Conservation (phyloP, 2,113 vertebrate species). For the Eupsittula cactorum region DNA sequence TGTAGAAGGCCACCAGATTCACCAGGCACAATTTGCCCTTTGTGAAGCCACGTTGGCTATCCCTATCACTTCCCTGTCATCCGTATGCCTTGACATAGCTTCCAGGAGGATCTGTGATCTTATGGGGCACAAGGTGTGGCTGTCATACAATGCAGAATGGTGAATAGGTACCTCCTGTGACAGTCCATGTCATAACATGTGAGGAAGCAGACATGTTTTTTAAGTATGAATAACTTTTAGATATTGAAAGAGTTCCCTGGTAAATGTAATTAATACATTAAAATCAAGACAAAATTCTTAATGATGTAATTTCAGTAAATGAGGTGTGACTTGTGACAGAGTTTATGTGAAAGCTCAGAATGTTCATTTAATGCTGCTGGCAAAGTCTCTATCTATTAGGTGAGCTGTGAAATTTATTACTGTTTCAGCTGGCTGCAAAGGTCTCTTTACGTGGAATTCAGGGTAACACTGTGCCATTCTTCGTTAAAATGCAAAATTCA, state of each 20-base stretch:
- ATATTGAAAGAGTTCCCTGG: neutral
- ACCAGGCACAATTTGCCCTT: neutral
- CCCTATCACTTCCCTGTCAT: neutral
- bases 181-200: neutral
- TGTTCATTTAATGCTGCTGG: neutral
- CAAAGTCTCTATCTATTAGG: neutral
- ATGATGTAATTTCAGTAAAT: neutral
- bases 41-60: neutral
- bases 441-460: neutral
- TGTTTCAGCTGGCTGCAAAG: neutral
- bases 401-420: neutral
- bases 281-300: neutral
- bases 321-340: neutral
- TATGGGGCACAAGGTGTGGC: neutral
- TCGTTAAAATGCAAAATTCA: neutral
- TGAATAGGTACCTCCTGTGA: neutral
- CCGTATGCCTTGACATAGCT: neutral
- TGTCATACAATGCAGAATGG: neutral
- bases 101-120: neutral
- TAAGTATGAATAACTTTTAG: neutral
- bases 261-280: neutral
- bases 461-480: neutral
- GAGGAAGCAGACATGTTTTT: neutral
- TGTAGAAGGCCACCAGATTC: neutral
- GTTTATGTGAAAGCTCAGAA: neutral